Evolutionary conservation across 1,140 invertebrate species (phyloP).

Genomic region (Macrobrachium rosenbergii): DNA sequence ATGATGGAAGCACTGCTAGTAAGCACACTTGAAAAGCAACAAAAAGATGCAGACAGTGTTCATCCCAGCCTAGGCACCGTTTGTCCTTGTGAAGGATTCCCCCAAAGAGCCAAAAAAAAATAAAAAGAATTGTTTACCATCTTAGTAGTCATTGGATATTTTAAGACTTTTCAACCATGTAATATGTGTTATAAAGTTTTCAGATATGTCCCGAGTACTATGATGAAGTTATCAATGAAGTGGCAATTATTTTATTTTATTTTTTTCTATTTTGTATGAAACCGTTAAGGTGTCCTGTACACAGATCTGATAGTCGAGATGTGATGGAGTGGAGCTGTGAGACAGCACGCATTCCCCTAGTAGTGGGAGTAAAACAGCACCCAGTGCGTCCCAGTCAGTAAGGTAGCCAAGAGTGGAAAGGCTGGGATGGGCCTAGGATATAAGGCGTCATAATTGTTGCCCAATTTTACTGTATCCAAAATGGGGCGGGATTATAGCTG

Average conservation of each 20-base stretch:
- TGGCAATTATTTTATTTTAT: background rate
- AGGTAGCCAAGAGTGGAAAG: slow-evolving; percentile 50
- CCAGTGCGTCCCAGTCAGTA: slow-evolving; percentile 62
- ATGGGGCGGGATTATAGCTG: slow-evolving; percentile 52
- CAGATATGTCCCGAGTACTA: background rate
- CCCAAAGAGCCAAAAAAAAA: slow-evolving; percentile 39
- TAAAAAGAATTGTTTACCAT: background rate
- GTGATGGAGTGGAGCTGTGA: slow-evolving; percentile 63
- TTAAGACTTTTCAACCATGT: background rate
- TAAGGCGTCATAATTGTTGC: slow-evolving; percentile 42
- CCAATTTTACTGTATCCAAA: slow-evolving; percentile 56
- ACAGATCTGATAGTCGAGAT: slow-evolving; percentile 63
- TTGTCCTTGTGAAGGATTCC: slow-evolving; percentile 62
- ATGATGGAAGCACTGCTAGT: slow-evolving; percentile 41
- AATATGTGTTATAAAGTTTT: background rate
- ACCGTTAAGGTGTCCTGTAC: slow-evolving; percentile 37
- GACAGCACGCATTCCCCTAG: slow-evolving; percentile 58
- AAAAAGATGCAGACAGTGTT: slow-evolving; percentile 45
- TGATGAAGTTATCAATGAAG: background rate
- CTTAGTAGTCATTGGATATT: background rate
- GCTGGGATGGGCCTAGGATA: slow-evolving; percentile 40
- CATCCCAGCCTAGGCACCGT: slow-evolving; percentile 51
- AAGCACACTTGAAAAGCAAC: slow-evolving; percentile 29
- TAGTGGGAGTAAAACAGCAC: slow-evolving; percentile 61
- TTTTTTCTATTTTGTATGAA: slow-evolving; percentile 15